Percentiles rank a stretch among this genome's conserved stretches.
Evolutionary conservation across 2,797 vertebrate genomes (phyloP).

Genomic region (Graptemys geographica): DNA sequence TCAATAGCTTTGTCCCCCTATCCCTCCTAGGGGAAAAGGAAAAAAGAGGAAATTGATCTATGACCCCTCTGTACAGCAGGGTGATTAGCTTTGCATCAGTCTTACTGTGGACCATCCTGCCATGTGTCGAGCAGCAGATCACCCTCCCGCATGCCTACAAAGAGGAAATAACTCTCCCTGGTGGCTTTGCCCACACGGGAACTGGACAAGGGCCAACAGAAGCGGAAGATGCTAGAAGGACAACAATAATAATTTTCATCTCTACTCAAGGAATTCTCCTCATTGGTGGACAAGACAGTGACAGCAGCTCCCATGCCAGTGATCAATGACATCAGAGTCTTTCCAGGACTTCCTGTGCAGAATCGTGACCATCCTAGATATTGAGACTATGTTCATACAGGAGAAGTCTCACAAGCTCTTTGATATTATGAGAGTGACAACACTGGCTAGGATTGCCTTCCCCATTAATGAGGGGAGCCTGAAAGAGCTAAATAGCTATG

Average conservation of each 20-base stretch:
- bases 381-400: not conserved
- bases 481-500: not conserved
- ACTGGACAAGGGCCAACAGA: not conserved
- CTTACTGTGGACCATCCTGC: not conserved
- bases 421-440: not conserved
- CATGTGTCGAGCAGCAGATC: not conserved
- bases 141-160: not conserved
- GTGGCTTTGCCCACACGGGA: not conserved
- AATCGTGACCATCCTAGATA: not conserved
- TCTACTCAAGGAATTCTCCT: not conserved
- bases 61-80: not conserved
- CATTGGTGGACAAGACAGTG: not conserved
- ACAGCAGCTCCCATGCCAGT: not conserved
- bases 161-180: not conserved
- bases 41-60: not conserved
- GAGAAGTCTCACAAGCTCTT: too few species aligned
- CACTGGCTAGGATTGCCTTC: not conserved
- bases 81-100: not conserved
- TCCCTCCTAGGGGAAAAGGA: not conserved
- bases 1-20: not conserved
- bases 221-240: not conserved
- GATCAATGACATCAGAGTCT: not conserved
- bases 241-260: not conserved
- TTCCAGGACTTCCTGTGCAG: not conserved
- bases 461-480: not conserved